Evolutionary conservation across 2,797 vertebrate genomes (phyloP).

Genomic region (Ambastaia sidthimunki): DNA sequence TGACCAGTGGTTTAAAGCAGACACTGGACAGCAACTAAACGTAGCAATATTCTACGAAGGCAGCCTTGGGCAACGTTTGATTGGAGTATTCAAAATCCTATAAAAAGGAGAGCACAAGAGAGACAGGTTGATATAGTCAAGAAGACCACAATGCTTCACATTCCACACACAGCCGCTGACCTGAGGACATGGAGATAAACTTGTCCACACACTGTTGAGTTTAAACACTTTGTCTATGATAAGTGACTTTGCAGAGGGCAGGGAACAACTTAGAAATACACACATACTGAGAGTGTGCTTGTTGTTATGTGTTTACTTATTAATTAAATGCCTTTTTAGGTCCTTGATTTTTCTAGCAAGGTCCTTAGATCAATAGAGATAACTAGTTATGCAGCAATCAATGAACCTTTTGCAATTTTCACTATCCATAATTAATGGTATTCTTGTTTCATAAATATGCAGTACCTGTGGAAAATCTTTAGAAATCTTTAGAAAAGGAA

Average conservation of each 20-base stretch:
- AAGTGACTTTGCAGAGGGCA: conserved; percentile 50
- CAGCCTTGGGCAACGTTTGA: conserved; percentile 76
- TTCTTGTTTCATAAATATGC: conserved; percentile 15
- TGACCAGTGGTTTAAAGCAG: conserved; percentile 72
- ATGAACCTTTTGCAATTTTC: conserved; percentile 1
- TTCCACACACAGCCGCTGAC: conserved; percentile 69
- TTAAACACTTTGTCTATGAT: neutral
- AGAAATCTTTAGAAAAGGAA: neutral
- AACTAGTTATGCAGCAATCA: neutral
- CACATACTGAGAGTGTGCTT: neutral
- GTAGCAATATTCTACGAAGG: conserved; percentile 71
- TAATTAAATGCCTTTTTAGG: conserved; percentile 17
- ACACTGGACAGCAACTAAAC: conserved; percentile 58
- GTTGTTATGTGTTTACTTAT: conserved; percentile 9
- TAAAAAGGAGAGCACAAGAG: conserved; percentile 47
- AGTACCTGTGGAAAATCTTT: conserved; percentile 7
- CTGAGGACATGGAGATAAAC: conserved; percentile 74
- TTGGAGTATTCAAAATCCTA: conserved; percentile 76
- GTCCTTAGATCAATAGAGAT: conserved; percentile 24
- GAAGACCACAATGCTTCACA: conserved; percentile 71
- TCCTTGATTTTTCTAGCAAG: conserved; percentile 31
- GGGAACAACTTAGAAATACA: neutral
- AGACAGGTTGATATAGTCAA: conserved; percentile 73
- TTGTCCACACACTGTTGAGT: conserved; percentile 60
- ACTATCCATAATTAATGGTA: neutral